Percentiles rank a stretch among this genome's conserved stretches.
Evolutionary conservation across 2,113 vertebrate species (phyloP).

Genomic region (Boulengeromyrus knoepffleri): DNA sequence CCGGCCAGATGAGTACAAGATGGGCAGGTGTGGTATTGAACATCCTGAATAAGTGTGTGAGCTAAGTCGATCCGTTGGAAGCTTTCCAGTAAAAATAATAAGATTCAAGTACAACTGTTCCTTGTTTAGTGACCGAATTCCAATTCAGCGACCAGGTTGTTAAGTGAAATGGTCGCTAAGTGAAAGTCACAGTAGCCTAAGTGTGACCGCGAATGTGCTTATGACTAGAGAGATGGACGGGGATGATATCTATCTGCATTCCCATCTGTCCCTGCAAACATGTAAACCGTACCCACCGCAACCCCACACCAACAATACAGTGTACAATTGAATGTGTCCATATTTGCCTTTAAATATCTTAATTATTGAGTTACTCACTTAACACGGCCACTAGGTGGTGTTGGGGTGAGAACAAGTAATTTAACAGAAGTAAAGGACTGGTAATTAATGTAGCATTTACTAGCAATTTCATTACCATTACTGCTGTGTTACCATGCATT

Average conservation of each 20-base stretch:
- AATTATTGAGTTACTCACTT: neutral
- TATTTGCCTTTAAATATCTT: neutral
- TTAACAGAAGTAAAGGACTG: neutral
- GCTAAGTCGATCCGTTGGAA: neutral
- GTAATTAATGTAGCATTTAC: neutral
- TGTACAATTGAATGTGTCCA: neutral
- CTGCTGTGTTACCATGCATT: neutral
- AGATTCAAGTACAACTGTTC: neutral
- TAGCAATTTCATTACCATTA: neutral
- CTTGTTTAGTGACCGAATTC: neutral
- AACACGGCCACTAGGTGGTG: neutral
- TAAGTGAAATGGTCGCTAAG: neutral
- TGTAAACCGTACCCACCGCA: neutral
- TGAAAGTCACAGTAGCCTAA: neutral
- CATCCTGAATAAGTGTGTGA: neutral
- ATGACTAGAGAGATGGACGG: neutral
- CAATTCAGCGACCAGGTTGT: neutral
- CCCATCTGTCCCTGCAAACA: neutral
- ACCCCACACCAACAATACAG: neutral
- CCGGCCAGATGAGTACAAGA: slow-evolving; percentile 83
- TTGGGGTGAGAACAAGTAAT: neutral
- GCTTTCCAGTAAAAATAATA: neutral
- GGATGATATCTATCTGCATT: neutral
- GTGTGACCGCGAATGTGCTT: neutral
- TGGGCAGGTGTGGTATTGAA: slow-evolving; percentile 72